Evolutionary conservation across 2,888 invertebrate species (phyloP), one percentile per base, ranked within the genome.

Genomic region (Melanargia galathea): DNA sequence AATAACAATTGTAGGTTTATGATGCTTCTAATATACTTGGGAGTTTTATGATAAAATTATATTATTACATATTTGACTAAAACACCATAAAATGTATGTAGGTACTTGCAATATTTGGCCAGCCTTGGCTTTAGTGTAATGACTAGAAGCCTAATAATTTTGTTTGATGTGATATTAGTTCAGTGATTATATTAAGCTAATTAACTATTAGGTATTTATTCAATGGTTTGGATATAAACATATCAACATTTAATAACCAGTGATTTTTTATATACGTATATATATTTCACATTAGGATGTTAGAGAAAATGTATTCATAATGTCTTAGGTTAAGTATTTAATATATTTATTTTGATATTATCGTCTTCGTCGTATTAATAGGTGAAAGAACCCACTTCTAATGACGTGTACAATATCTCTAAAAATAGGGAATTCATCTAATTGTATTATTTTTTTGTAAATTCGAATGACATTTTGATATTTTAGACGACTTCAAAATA

Each of bases 161-260:
- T 43, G 22, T 46, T 10, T 46, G 11, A 46, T 22, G 45, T 46
- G 45, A 46, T 46, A 46, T 46, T 46, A 20, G 11, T 46, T 13
- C 45, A 46, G 45, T 46, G 22, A 46, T 46, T 20, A 18, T 18
- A 26, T 33, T 33, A 18, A 13, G 35, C 33, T 35, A 20, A 52
- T 52, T 20, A 20, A 20, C 26, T 49, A 13, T 51, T 49, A 49
- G 26, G 26, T 26, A 49, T 18, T 16, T 49, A 49, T 30, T 51
- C 33, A 16, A 16, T 30, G 51, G 30, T 51, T 30, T 51, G 26
- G 30, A 51, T 43, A 13, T 13, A 18, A 43, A 18, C 16, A 43
- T 43, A 16, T 43, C 40, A 16, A 43, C 16, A 16, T 16, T 11
- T 40, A 45, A 22, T 46, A 20, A 18, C 22, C 13, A 46, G 45